phyloP scores from a whole-genome alignment of 2,888 invertebrate species.

The Thumatha senex region DNA sequence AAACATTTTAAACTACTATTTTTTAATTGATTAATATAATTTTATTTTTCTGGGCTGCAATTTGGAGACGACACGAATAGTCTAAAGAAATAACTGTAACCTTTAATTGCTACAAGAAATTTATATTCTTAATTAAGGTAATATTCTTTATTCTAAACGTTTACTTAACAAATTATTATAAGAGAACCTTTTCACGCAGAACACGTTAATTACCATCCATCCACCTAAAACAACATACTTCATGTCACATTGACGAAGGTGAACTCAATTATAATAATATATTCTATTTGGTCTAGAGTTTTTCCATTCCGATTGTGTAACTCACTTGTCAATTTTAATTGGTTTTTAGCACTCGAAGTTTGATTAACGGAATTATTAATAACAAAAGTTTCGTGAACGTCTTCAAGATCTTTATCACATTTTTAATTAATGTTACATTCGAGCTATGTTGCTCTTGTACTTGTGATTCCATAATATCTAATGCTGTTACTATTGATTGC shows the following conservation, averaged over 20 bases:
- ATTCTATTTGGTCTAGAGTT: constrained; percentile 53
- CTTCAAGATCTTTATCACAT: constrained; percentile 33
- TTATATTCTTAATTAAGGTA: neutral
- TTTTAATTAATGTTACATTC: constrained; percentile 60
- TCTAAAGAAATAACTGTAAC: no score
- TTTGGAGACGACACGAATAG: no score
- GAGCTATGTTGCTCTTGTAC: constrained; percentile 49
- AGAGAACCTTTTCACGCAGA: constrained; percentile 23
- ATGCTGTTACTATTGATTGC: constrained; percentile 39
- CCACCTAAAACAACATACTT: constrained; percentile 49
- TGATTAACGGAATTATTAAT: constrained; percentile 37
- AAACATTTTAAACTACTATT: no score
- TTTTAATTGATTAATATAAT: no score
- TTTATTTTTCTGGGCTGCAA: no score
- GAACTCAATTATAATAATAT: constrained; percentile 52
- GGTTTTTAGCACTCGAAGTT: constrained; percentile 58
- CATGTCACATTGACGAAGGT: constrained; percentile 56
- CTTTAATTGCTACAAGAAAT: no score
- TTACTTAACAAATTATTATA: constrained; percentile 24
- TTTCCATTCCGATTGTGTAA: constrained; percentile 55
- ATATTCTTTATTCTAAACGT: constrained; percentile 9
- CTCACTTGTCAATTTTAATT: constrained; percentile 66
- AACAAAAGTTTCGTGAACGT: constrained; percentile 31
- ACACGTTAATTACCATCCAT: constrained; percentile 42
- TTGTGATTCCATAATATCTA: constrained; percentile 41